phyloP scores from a whole-genome alignment of 2,888 invertebrate species.

The Ommatoiulus sabulosus region DNA sequence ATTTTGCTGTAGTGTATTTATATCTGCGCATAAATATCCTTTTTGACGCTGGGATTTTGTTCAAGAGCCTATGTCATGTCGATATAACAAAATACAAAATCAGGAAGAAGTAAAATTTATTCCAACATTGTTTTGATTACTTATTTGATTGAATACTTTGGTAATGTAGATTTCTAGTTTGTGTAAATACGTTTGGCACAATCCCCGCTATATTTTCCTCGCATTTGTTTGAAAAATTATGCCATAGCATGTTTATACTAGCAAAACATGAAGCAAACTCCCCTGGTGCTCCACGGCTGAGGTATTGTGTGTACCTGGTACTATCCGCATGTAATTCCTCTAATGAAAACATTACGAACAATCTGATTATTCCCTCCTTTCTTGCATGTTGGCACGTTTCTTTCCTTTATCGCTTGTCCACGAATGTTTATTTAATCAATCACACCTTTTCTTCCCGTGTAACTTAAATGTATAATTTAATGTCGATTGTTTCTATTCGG shows the following conservation, averaged over 20 bases:
- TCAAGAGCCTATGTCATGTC: too few species aligned
- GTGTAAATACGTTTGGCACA: background rate
- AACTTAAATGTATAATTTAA: background rate
- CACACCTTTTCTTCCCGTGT: background rate
- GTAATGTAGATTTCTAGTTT: background rate
- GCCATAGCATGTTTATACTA: background rate
- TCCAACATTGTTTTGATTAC: background rate
- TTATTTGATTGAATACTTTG: background rate
- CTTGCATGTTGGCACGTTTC: background rate
- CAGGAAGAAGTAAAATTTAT: too few species aligned
- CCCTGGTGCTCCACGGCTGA: too few species aligned
- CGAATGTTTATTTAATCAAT: constrained; percentile 11
- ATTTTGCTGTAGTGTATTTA: too few species aligned
- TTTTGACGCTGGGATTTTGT: too few species aligned
- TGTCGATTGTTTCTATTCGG: background rate
- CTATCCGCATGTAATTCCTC: constrained; percentile 1
- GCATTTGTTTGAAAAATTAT: background rate
- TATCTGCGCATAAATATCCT: too few species aligned
- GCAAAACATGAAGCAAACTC: too few species aligned
- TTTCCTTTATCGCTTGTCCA: background rate
- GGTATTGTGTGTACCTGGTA: background rate
- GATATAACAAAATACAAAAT: too few species aligned
- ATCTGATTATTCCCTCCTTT: background rate
- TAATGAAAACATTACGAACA: background rate
- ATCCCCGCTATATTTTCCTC: background rate